These are phyloP conservation scores for Takifugu ocellatus DNA, from an alignment of 2,797 vertebrate genomes.

Conservation along the genomic window DNA sequence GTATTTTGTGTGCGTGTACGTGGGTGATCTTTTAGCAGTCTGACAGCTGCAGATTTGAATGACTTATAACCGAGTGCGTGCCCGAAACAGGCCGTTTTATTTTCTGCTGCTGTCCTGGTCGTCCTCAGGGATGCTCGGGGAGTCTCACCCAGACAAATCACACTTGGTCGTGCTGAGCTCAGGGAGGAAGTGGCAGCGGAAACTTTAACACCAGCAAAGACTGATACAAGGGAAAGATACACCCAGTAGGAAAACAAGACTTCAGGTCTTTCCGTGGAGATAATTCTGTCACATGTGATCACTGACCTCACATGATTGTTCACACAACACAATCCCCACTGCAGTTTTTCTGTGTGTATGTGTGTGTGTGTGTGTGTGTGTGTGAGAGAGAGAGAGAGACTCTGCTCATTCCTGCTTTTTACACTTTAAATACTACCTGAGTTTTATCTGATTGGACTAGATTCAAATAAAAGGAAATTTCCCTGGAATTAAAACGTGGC, in stretches of 20 bases:
- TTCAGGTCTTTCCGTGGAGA: constrained; percentile 25
- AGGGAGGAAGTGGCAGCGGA: constrained; percentile 29
- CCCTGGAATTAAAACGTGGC: not conserved
- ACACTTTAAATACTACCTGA: not conserved
- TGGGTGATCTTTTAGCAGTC: constrained; percentile 29
- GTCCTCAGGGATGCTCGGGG: constrained; percentile 41
- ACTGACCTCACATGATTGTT: constrained; percentile 7
- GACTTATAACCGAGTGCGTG: constrained; percentile 40
- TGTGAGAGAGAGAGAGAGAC: constrained; percentile 11
- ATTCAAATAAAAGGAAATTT: constrained; percentile 5
- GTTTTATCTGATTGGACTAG: constrained; percentile 28
- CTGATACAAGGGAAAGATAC: constrained; percentile 14
- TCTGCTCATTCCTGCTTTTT: constrained; percentile 13
- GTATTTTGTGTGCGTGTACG: too few relatives aligned
- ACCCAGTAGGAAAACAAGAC: constrained; percentile 41
- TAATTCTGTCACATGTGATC: constrained; percentile 37
- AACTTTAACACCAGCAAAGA: constrained; percentile 18
- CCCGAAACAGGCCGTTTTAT: constrained; percentile 40
- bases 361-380: not conserved
- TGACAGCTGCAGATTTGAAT: constrained; percentile 44
- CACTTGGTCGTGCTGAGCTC: constrained; percentile 35
- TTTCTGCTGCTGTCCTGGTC: constrained; percentile 38
- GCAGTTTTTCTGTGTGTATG: too few relatives aligned
- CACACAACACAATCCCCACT: constrained; percentile 3
- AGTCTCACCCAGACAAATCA: constrained; percentile 61